These are phyloP conservation scores for Nycticebus coucang DNA, from an alignment of 2,113 vertebrate genomes.

Conservation along the genomic window DNA sequence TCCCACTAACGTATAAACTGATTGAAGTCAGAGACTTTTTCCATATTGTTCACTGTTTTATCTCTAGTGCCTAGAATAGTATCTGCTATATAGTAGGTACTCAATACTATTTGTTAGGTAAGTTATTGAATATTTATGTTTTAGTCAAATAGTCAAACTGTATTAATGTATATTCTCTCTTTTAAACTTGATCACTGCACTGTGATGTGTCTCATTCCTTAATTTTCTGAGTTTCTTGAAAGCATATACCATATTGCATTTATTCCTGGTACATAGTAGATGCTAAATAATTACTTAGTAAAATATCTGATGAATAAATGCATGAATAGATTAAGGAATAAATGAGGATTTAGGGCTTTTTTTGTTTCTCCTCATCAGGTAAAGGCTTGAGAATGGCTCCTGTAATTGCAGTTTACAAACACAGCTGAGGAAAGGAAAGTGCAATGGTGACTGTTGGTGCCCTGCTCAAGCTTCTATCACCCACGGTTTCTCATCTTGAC, in stretches of 20 bases:
- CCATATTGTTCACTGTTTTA: neutral
- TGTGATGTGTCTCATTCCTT: neutral
- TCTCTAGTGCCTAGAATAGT: neutral
- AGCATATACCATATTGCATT: neutral
- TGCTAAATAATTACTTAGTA: slow-evolving; percentile 5
- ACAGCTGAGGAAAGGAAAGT: neutral
- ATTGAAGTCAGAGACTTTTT: neutral
- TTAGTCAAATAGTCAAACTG: neutral
- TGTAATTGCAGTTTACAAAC: neutral
- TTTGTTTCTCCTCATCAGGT: neutral
- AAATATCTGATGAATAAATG: neutral
- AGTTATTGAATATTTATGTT: neutral
- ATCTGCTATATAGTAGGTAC: neutral
- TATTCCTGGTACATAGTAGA: neutral
- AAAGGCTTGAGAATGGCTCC: neutral
- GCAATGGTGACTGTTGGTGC: neutral
- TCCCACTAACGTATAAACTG: neutral
- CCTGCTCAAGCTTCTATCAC: neutral
- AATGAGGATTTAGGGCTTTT: neutral
- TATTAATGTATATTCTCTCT: neutral
- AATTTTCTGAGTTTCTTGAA: slow-evolving; percentile 32
- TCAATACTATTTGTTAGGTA: neutral
- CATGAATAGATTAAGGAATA: neutral
- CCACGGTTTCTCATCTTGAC: neutral
- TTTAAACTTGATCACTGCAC: neutral